Base-by-base conservation (phyloP, 1,140 invertebrate species). In the Drosophila parabipectinata region DNA sequence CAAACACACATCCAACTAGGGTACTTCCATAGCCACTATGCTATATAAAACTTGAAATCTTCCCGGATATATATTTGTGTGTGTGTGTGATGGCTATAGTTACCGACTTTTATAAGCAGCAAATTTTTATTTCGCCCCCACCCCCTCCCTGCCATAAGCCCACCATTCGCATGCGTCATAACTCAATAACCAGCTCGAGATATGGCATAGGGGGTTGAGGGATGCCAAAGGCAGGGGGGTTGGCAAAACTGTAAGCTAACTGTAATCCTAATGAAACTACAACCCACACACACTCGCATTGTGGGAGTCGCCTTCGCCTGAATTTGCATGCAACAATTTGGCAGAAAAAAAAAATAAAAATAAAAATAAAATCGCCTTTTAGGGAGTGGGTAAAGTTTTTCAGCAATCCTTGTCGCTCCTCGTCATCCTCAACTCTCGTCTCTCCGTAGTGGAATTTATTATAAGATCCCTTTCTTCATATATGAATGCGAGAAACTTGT, bases 201-300 rank as follows among this genome's bases (percentile, higher is more conserved):
- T 9, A 44, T 9, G 30, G 48, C 45, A 64, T 59, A 12, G n/a
- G 3, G 7, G 30, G 14, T 12, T 18, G 63, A 55, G 37, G 41
- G 2, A 34, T 53, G 30, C 52, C 67, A 57, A 47, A 77, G 47
- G 37, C 14, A 47, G 48, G 41, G 41, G 55, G 41, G 28, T 52
- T 30, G 44, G 59, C 72, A 72, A 67, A 82, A 79, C 75, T 74
- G 64, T 75, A 83, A 83, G 78, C 82, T 87, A 85, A 79, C 83
- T 88, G 84, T 84, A 89, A 88, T 88, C 87, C 87, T 90, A 90
- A 90, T 90, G 87, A 90, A 90, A 90, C 87, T 90, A 90, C 82
- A 90, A 78, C 74, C 84, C 84, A 89, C 41, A n/a, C n/a, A n/a
- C n/a, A n/a, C n/a, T n/a, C n/a, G n/a, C n/a, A n/a, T n/a, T n/a